Base-by-base conservation (phyloP, 2,888 invertebrate genomes). In the Syrphus vitripennis region DNA sequence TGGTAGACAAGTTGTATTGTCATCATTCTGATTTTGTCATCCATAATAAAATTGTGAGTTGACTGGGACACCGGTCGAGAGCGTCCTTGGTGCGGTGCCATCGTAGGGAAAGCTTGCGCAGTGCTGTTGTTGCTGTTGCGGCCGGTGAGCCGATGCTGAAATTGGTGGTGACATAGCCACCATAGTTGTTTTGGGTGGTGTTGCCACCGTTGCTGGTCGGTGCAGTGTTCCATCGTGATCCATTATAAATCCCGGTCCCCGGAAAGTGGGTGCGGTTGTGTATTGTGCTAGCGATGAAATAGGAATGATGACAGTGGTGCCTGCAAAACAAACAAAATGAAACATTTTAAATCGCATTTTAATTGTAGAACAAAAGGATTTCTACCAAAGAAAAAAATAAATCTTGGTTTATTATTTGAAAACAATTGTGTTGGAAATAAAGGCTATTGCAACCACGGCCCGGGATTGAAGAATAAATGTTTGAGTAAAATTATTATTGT, bases 1-100 rank as follows among this genome's bases (percentile, higher is more conserved):
- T 72, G 65, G 45, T 42, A 67, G 53, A 67, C 61, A 67, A 55
- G 37, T 26, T 14, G 61, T 63, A 40, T 53, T 82, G 55, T 72
- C 63, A 29, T 82, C 69, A 37, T 57, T 81, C 59, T 70, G 88
- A 89, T 89, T 90, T 87, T 90, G 92, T 92, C 92, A 92, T 90
- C 92, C 92, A 87, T 92, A 92, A 88, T 91, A 92, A 87, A 91
- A 92, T 83, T 92, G 91, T 9, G 92, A 92, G 77, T 90, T 90
- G 21, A 91, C 91, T 31, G 92, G 90, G 34, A 92, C 89, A n/a
- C 92, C 92, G 12, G 92, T 92, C 24, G 92, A 92, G 3, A 92
- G 88, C 5, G 92, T 92, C 37, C 92, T 90, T 29, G 92, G 92
- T 61, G 92, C 92, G 26, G 91, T 90, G 61, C 92, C 92, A 78